These are phyloP conservation scores for Campaea margaritaria DNA, from an alignment of 2,888 invertebrate genomes.

Conservation along the genomic window DNA sequence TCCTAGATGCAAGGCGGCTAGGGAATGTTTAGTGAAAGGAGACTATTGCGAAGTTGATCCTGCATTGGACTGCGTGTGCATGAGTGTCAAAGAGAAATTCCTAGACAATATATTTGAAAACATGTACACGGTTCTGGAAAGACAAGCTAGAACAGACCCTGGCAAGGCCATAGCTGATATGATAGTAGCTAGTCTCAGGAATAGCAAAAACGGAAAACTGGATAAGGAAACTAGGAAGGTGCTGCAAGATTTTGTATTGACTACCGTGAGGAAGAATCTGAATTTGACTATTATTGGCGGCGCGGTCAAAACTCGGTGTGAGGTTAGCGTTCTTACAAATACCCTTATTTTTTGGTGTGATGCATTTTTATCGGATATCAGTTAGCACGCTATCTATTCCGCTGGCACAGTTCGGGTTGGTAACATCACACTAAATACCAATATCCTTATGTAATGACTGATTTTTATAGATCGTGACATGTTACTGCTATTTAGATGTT, in stretches of 20 bases:
- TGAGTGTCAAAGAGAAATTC: slow-evolving; percentile 67
- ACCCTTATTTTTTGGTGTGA: too few relatives aligned
- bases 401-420: too few relatives aligned
- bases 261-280: slow-evolving; percentile 69
- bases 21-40: slow-evolving; percentile 58
- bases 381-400: too few relatives aligned
- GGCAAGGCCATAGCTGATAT: slow-evolving; percentile 69
- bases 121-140: slow-evolving; percentile 73
- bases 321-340: slow-evolving; percentile 48
- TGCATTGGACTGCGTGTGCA: slow-evolving; percentile 68
- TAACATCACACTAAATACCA: too few relatives aligned
- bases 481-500: not conserved
- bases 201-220: slow-evolving; percentile 73
- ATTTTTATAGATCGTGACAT: too few relatives aligned
- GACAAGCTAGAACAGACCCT: slow-evolving; percentile 54
- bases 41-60: slow-evolving; percentile 59
- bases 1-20: slow-evolving; percentile 62
- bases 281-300: slow-evolving; percentile 76
- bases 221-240: slow-evolving; percentile 60
- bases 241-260: slow-evolving; percentile 70
- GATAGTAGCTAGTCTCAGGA: slow-evolving; percentile 61
- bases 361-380: too few relatives aligned
- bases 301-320: slow-evolving; percentile 78
- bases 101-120: slow-evolving; percentile 77
- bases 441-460: not conserved